Evolutionary conservation across 1,140 invertebrate species (phyloP), one percentile per base, ranked within the genome.

Genomic region (Aphelinus certus): DNA sequence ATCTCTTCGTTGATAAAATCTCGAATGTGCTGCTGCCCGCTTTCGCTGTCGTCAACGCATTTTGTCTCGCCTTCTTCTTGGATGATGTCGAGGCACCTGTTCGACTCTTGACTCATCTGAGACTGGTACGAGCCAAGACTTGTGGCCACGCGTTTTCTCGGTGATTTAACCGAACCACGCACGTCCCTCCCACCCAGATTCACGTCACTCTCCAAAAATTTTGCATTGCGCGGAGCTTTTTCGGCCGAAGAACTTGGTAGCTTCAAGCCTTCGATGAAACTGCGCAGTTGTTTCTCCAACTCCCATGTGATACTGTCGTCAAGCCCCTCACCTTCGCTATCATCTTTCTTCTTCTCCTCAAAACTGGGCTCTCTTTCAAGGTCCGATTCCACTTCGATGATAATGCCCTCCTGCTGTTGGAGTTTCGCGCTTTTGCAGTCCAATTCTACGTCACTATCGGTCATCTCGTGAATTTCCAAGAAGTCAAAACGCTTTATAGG

Each of bases 41-140:
- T n/a, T 1, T 61, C 53, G n/a, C 80, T 79, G n/a, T 80, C 79
- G 56, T 82, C 83, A 43, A 81, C 81, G 0, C 77, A 78, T 5
- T 78, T 46, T 42, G 82, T 82, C 65, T 87, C 75, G 2, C 4
- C 84, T 3, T 88, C 89, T 82, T 93, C 92, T 78, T 91, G 89
- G 79, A 93, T 93, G 1, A 92, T 92, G 75, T 92, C 91, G 71
- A 93, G 87, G 68, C 88, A 90, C 80, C 91, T 88, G 43, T 90
- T 90, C 75, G 89, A 88, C 58, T 89, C 87, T 10, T 87, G 81
- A 68, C 69, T 76, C 49, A 88, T 84, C 26, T 89, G 88, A 3
- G 87, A 79, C 77, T 89, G 88, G 82, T 89, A 89, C 63, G 91
- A 88, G 64, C 90, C 90, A 42, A 90, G 81, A 53, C 88, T 56